Evolutionary conservation across 1,140 invertebrate species (phyloP), one percentile per base, ranked within the genome.

Genomic region (Drosophila saltans): DNA sequence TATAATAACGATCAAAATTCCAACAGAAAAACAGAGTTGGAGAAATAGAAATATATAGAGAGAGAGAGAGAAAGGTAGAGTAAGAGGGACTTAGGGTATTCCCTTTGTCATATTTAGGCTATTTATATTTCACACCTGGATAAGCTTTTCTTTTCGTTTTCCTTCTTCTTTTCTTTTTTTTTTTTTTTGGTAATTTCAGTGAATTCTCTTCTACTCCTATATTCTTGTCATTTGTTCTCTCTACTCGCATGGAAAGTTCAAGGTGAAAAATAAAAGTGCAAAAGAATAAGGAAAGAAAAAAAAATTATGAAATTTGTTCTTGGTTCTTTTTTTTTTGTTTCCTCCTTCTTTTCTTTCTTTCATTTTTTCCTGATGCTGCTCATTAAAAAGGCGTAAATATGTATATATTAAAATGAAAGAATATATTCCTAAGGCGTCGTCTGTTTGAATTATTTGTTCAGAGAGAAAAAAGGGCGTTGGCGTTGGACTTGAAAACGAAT

Each of bases 71-170:
- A 16, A 0, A 16, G 16, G 16, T 16, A 16, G 16, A 58, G 33
- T 28, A 33, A 24, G 59, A 60, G 21, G 7, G 33, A 43, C 24
- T 9, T n/a, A 24, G 48, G 41, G 48, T 21, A 26, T 52, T 75
- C 68, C 72, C 80, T 61, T 69, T 71, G 69, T 81, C 75, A 77
- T 78, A 67, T 52, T 81, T 65, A 21, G 43, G 72, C 66, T 78
- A 80, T 82, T 80, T 90, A 81, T 80, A 81, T 81, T 89, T 78
- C 66, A 80, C 85, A 80, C 73, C 79, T 85, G 75, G 73, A 81
- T 85, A 66, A 75, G 73, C 83, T 86, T 81, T 78, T 70, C 40
- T 62, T 36, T 86, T 81, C 75, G 66, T 21, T 45, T 36, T 16
- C 30, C 30, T 16, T 58, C 16, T 9, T 30, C 24, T 16, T 10